phyloP scores from a whole-genome alignment of 2,113 vertebrate species.

The Artemisiospiza belli region DNA sequence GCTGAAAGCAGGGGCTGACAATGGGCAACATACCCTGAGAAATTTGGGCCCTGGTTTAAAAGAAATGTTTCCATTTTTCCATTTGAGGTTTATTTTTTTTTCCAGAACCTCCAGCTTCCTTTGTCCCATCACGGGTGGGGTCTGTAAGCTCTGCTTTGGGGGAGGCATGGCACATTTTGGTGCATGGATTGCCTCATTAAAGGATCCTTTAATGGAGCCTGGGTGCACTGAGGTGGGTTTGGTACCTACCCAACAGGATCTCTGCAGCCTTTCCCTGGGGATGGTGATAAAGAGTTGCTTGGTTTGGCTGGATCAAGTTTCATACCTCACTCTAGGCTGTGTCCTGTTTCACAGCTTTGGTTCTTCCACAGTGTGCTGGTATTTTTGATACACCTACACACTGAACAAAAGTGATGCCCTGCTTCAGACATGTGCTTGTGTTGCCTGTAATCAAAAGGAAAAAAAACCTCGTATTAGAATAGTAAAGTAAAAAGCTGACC shows the following conservation, averaged over 20 bases:
- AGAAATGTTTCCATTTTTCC: neutral
- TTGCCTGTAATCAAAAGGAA: neutral
- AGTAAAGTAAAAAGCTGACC: neutral
- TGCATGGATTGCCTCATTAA: neutral
- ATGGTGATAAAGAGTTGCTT: neutral
- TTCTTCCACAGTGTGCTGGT: neutral
- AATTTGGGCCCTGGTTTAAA: neutral
- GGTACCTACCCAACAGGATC: neutral
- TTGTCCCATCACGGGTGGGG: fast-evolving
- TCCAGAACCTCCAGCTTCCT: neutral
- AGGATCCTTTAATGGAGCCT: neutral
- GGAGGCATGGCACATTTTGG: neutral
- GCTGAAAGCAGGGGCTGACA: neutral
- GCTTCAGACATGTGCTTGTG: neutral
- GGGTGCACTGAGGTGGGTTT: neutral
- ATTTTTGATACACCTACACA: neutral
- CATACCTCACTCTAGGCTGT: neutral
- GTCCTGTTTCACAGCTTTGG: neutral
- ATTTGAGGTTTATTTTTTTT: neutral
- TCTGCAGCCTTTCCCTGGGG: neutral
- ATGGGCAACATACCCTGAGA: neutral
- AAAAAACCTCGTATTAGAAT: neutral
- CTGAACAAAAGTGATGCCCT: neutral
- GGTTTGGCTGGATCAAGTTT: neutral
- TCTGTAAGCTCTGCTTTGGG: neutral